Percentiles rank a stretch among this genome's conserved stretches.
These are phyloP conservation scores for Polyodon spathula DNA, from an alignment of 2,113 vertebrate genomes.

Conservation along the genomic window DNA sequence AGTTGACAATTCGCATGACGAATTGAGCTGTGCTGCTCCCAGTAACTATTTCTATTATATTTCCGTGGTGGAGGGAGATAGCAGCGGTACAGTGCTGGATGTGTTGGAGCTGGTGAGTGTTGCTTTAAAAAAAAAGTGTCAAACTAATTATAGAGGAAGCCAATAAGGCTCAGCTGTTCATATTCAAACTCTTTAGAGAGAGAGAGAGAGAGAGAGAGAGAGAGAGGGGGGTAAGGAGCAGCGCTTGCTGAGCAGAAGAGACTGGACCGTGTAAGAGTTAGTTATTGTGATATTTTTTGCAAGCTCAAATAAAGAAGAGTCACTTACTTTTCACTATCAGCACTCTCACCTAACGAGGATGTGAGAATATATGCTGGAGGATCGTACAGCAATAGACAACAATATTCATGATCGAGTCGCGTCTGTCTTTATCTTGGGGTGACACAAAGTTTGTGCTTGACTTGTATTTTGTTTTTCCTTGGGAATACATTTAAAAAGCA, in stretches of 20 bases:
- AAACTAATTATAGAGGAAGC: slow-evolving; percentile 32
- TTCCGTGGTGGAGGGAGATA: neutral
- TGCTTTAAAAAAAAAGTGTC: slow-evolving; percentile 9
- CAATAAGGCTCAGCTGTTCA: slow-evolving; percentile 13
- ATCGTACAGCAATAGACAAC: too few relatives aligned
- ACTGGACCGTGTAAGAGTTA: slow-evolving; percentile 3
- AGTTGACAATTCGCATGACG: too few relatives aligned
- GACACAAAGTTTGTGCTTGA: too few relatives aligned
- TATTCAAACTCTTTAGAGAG: slow-evolving; percentile 10
- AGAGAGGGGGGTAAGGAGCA: slow-evolving; percentile 25
- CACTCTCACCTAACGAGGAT: slow-evolving; percentile 8
- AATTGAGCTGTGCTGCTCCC: neutral
- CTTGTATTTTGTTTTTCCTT: too few relatives aligned
- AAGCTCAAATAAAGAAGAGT: slow-evolving; percentile 22
- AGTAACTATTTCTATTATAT: neutral
- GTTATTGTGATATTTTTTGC: slow-evolving; percentile 26
- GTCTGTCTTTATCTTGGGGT: too few relatives aligned
- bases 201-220: slow-evolving; percentile 36
- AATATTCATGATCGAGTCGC: too few relatives aligned
- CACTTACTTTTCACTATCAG: neutral
- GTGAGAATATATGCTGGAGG: neutral
- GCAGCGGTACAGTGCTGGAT: neutral
- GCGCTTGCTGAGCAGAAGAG: slow-evolving; percentile 36
- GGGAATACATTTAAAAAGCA: too few relatives aligned
- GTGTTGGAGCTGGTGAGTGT: neutral